Conservation (phyloP, 23 tunicate species). For the Halocynthia aurantium region DNA sequence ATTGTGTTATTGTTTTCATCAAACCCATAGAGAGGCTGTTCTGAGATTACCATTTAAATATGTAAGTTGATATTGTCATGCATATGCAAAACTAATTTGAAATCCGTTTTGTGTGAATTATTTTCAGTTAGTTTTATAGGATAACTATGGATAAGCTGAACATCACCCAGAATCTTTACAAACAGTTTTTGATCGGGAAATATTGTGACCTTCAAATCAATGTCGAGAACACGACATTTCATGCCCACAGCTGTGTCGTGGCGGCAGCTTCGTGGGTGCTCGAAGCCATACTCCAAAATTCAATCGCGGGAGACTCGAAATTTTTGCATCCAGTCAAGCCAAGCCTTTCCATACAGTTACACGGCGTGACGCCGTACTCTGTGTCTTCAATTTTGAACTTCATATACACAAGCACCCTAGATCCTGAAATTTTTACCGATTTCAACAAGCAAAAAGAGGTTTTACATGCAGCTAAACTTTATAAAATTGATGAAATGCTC, state of each 20-base stretch:
- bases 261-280: slow-evolving; percentile 31
- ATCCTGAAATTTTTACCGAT: slow-evolving; percentile 10
- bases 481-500: slow-evolving; percentile 17
- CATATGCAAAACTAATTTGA: too few relatives aligned
- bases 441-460: neutral
- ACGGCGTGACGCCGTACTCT: slow-evolving; percentile 15
- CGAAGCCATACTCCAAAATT: slow-evolving; percentile 16
- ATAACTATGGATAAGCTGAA: slow-evolving; percentile 26
- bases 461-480: slow-evolving; percentile 18
- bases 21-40: too few relatives aligned
- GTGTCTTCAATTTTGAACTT: slow-evolving; percentile 9
- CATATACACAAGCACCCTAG: slow-evolving; percentile 10
- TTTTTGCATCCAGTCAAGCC: too few relatives aligned
- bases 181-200: slow-evolving; percentile 16
- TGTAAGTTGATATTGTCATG: too few relatives aligned
- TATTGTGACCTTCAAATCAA: slow-evolving; percentile 20
- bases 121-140: neutral
- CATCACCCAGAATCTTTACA: neutral
- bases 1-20: too few relatives aligned
- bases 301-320: slow-evolving; percentile 16
- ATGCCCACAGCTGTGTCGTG: slow-evolving; percentile 24
- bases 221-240: slow-evolving; percentile 7
- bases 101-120: too few relatives aligned
- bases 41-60: too few relatives aligned
- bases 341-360: slow-evolving; percentile 16